Evolutionary conservation across 2,113 vertebrate species (phyloP), one percentile per base, ranked within the genome.

Genomic region (Brienomyrus longianalis): DNA sequence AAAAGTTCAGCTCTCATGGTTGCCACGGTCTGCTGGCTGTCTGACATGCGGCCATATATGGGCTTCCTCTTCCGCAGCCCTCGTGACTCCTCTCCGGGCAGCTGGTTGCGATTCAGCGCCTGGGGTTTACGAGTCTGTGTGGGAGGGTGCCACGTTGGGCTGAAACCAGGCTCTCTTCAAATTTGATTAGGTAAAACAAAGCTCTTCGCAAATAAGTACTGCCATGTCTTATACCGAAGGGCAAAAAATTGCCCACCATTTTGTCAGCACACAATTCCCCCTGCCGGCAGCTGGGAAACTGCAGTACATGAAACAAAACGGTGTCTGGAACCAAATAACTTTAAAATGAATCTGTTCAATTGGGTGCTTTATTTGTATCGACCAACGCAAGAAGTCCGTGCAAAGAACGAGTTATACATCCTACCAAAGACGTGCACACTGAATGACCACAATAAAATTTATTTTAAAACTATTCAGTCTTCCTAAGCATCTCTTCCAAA

Each of bases 31-130:
- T 13, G 43, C 45, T 23, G 83, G 83, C 70, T 48, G 66, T 31
- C 77, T 39, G 11, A 31, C 62, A 47, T 2, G 45, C 3, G 31
- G 43, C 93, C 92, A 93, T 91, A 93, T 93, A 91, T 93, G 93
- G 93, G 4, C 15, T 19, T 94, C 93, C 93, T 90, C 88, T 90
- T 93, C 93, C 91, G 92, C 86, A 77, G 89, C 88, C 54, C 86
- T 90, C 27, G 9, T 54, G 80, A 88, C 21, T 62, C 31, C 47
- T 85, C 84, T 88, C 43, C 52, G 70, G 70, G 92, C 89, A 83
- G 89, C 86, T 66, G 90, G 88, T 70, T 83, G 87, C 50, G 51
- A 86, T 88, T 89, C 85, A 90, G 83, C 48, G 43, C 87, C 54
- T 70, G 50, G 51, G 66, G 89, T 89, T 87, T 39, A 84, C 86